Base-by-base conservation (phyloP, 1,140 invertebrate species). In the Drosophila varians region DNA sequence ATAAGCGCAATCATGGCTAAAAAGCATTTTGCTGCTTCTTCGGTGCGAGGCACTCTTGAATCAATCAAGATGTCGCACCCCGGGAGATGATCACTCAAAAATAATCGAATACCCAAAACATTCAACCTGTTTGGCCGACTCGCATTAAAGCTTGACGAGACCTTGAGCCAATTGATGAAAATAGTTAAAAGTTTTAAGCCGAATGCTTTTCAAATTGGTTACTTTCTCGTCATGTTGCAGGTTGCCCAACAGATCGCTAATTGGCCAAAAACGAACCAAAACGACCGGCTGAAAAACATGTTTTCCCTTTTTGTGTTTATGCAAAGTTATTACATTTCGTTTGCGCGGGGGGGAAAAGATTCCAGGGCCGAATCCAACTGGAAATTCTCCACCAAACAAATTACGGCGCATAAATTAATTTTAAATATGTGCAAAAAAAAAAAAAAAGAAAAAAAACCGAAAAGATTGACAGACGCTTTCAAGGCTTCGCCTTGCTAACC, bases 1-100 rank as follows among this genome's bases (percentile, higher is more conserved):
- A 84, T 84, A 76, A 70, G 80, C 79, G 76, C 80, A 84, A 84
- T 86, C 79, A 84, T 86, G 74, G 62, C 72, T 58, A 71, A 70
- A 74, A 75, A 51, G 62, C 42, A 62, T 28, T 62, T 73, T 62
- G 56, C 26, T 47, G 46, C 54, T 72, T 70, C 68, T 58, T 70
- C 66, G 7, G 6, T 31, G 28, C 28, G 16, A 12, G 19, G 9
- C 19, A 70, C 26, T 40, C 54, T 46, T 55, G 46, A 65, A 82
- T 70, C 55, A 82, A 72, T 43, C 62, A 82, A 68, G 55, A 57
- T 40, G 64, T 53, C 73, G 56, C 68, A 73, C 68, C 54, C 69
- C 51, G 56, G 25, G 31, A 55, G 31, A 16, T 31, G 18, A 47
- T 18, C 26, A 21, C 28, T 1, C 12, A 6, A 26, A 21, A 60